Conservation (phyloP, 2,113 vertebrate species). For the Apaloderma vittatum region DNA sequence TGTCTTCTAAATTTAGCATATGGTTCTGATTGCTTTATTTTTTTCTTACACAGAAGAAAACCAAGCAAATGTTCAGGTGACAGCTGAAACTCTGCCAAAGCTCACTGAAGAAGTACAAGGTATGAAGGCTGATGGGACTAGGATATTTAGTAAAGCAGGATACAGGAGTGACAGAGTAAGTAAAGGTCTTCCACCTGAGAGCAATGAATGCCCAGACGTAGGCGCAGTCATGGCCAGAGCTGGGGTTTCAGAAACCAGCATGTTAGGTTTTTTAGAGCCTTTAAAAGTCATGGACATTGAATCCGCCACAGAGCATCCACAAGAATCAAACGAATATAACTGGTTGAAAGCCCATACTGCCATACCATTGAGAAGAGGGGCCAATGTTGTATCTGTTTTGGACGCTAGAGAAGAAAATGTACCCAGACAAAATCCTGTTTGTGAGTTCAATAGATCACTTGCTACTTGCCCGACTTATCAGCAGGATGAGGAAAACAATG, state of each 20-base stretch:
- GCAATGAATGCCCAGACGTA: slow-evolving; percentile 11
- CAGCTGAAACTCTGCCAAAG: slow-evolving; percentile 66
- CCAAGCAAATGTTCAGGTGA: slow-evolving; percentile 71
- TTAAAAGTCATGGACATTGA: slow-evolving; percentile 12
- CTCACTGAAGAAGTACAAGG: slow-evolving; percentile 70
- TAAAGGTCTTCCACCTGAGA: slow-evolving; percentile 53
- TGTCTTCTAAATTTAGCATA: not conserved
- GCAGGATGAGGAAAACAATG: slow-evolving; percentile 8
- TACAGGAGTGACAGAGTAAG: slow-evolving; percentile 49
- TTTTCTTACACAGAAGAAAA: slow-evolving; percentile 63
- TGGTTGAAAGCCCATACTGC: slow-evolving; percentile 29
- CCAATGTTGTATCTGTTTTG: not conserved
- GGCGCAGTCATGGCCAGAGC: slow-evolving; percentile 48
- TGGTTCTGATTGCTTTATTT: slow-evolving; percentile 51
- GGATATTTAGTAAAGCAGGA: slow-evolving; percentile 66
- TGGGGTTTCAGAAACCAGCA: slow-evolving; percentile 64
- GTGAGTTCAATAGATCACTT: slow-evolving; percentile 29
- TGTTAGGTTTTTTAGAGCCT: slow-evolving; percentile 54
- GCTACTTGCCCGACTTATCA: slow-evolving; percentile 51
- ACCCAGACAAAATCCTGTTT: not conserved
- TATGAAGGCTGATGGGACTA: slow-evolving; percentile 76
- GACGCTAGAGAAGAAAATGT: slow-evolving; percentile 39
- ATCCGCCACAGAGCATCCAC: slow-evolving; percentile 43
- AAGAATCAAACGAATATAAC: slow-evolving; percentile 27
- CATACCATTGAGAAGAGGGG: slow-evolving; percentile 7